Percentiles rank a stretch among this genome's conserved stretches.
Conservation (phyloP, 2,113 vertebrate species). For the Hippopotamus amphibius region DNA sequence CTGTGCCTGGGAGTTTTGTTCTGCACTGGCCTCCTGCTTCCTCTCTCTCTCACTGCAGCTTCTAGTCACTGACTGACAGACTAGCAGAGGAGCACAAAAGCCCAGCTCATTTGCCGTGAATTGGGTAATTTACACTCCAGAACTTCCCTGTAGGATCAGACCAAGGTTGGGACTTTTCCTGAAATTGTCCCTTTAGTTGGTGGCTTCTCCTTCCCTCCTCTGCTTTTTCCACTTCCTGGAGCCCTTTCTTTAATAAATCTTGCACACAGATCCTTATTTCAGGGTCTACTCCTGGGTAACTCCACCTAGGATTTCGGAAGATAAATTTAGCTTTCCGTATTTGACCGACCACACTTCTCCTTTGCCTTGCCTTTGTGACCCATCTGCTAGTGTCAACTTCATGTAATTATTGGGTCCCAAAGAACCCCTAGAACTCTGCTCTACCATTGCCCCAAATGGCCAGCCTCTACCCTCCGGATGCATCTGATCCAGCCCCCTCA, state of each 20-base stretch:
- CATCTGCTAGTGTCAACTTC: neutral
- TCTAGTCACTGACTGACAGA: neutral
- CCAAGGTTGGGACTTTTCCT: neutral
- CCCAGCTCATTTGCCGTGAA: neutral
- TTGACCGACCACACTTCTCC: neutral
- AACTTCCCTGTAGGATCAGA: neutral
- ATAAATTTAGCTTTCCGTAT: neutral
- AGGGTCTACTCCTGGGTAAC: neutral
- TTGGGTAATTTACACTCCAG: neutral
- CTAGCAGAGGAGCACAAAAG: neutral
- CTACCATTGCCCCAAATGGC: neutral
- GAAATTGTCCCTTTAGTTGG: neutral
- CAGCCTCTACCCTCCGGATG: neutral
- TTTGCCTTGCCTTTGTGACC: neutral
- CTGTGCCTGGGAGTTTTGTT: neutral
- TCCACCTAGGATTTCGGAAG: neutral
- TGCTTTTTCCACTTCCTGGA: neutral
- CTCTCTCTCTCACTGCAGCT: neutral
- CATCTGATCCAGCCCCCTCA: neutral
- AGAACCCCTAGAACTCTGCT: neutral
- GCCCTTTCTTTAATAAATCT: neutral
- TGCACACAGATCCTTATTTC: neutral
- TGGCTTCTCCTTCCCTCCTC: neutral
- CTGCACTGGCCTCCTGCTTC: neutral
- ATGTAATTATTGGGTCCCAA: neutral